phyloP scores from a whole-genome alignment of 2,888 invertebrate species.

The Oscheius sp. region DNA sequence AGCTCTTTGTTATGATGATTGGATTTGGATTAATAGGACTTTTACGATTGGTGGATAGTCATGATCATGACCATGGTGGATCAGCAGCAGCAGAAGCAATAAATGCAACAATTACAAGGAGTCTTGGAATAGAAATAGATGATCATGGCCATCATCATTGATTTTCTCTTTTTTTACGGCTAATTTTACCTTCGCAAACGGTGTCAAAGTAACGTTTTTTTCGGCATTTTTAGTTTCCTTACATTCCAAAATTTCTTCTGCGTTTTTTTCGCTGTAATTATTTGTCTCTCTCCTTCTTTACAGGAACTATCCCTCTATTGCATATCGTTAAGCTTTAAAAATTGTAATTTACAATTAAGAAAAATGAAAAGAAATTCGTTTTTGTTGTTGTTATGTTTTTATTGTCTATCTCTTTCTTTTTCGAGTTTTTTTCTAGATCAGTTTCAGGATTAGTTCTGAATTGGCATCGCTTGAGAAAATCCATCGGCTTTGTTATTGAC shows the following conservation, averaged over 20 bases:
- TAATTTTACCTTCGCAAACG: conserved; percentile 5
- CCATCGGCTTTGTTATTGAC: not conserved
- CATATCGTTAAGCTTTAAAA: conserved; percentile 26
- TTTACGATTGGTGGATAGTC: conserved; percentile 48
- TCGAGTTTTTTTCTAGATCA: not conserved
- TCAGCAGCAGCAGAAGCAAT: not conserved
- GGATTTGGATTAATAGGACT: conserved; percentile 70
- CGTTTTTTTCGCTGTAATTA: not conserved
- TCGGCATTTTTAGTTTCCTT: not conserved
- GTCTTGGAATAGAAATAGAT: not conserved
- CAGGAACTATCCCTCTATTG: not conserved
- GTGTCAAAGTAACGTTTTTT: not conserved
- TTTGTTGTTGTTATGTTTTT: not conserved
- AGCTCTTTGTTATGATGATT: conserved; percentile 66
- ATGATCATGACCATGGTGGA: conserved; percentile 15
- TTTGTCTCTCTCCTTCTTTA: not conserved
- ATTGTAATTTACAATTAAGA: not conserved
- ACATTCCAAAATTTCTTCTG: not conserved
- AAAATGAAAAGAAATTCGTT: conserved; percentile 4
- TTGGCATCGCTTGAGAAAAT: not conserved
- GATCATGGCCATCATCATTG: not conserved
- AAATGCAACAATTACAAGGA: not conserved
- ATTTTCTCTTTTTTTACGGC: not conserved
- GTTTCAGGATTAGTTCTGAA: not conserved
- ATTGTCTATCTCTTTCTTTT: not conserved